Conservation (phyloP, 23 tunicate species). For the Trididemnum miniatum region DNA sequence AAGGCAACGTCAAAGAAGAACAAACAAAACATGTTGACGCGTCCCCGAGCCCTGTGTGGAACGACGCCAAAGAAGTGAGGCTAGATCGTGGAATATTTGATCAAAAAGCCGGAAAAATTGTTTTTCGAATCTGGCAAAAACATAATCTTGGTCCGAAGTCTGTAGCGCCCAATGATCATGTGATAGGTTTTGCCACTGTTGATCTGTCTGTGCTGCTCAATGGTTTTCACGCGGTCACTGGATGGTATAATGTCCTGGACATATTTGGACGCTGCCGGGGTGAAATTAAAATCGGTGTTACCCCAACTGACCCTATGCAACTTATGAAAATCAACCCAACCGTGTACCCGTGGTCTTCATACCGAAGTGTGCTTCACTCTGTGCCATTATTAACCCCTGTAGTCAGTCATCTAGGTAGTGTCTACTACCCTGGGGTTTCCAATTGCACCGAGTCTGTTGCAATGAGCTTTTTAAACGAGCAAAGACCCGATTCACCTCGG, state of each 20-base stretch:
- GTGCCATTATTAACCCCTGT: conserved; percentile 60
- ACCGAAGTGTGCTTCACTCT: background rate
- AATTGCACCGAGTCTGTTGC: background rate
- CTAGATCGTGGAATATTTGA: conserved; percentile 33
- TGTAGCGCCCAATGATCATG: conserved; percentile 27
- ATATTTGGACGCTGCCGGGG: conserved; percentile 70
- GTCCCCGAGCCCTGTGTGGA: conserved; percentile 61
- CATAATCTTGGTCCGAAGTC: background rate
- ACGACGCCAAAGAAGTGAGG: conserved; percentile 45
- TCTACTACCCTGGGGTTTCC: conserved; percentile 57
- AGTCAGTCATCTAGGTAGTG: conserved; percentile 62
- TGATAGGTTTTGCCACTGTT: conserved; percentile 81
- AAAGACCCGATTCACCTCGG: too few species aligned
- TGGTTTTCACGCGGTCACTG: conserved; percentile 65
- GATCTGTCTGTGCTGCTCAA: conserved; percentile 60
- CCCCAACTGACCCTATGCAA: conserved; percentile 41
- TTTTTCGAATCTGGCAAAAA: conserved; percentile 57
- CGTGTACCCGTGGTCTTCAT: background rate
- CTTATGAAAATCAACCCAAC: background rate
- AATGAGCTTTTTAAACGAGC: background rate
- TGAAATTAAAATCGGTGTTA: conserved; percentile 71
- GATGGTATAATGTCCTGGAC: conserved; percentile 89
- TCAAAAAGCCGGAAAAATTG: conserved; percentile 26
- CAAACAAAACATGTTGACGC: conserved; percentile 15
- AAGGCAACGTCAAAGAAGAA: background rate